phyloP scores from a whole-genome alignment of 2,888 invertebrate species.

The Melieria crassipennis region DNA sequence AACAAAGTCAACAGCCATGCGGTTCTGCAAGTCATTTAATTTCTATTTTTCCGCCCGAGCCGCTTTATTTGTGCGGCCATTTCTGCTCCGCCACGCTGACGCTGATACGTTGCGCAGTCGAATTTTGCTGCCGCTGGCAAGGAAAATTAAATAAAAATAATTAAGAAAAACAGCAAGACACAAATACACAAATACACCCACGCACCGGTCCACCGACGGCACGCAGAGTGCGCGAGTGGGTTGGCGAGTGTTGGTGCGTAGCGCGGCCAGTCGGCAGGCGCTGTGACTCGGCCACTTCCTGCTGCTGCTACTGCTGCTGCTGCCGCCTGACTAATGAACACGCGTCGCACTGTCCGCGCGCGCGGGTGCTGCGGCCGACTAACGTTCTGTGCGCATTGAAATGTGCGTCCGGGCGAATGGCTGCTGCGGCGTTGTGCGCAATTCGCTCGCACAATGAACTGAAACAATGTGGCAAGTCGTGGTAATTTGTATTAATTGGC shows the following conservation, averaged over 20 bases:
- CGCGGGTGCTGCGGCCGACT: not conserved
- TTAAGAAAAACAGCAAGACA: constrained; percentile 38
- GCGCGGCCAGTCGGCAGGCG: not conserved
- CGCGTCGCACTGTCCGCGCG: not conserved
- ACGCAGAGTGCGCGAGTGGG: not conserved
- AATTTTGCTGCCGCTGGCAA: constrained; percentile 10
- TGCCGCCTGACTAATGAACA: no score
- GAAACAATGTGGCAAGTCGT: constrained; percentile 42
- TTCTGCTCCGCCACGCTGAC: constrained; percentile 13
- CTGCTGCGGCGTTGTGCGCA: not conserved
- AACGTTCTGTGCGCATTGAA: not conserved
- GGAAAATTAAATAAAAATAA: constrained; percentile 40
- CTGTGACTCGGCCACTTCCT: not conserved
- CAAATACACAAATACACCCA: constrained; percentile 17
- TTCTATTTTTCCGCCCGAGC: constrained; percentile 33
- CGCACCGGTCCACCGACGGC: no score
- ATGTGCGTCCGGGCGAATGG: not conserved
- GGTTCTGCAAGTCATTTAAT: constrained; percentile 42
- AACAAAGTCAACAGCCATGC: constrained; percentile 13
- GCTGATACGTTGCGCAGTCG: not conserved
- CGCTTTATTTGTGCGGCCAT: constrained; percentile 22
- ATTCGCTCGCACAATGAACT: constrained; percentile 33
- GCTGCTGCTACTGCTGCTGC: not conserved
- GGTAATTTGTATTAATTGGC: constrained; percentile 55
- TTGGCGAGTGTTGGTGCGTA: not conserved